phyloP scores from a whole-genome alignment of 2,797 vertebrate genomes.

The Erethizon dorsatum region DNA sequence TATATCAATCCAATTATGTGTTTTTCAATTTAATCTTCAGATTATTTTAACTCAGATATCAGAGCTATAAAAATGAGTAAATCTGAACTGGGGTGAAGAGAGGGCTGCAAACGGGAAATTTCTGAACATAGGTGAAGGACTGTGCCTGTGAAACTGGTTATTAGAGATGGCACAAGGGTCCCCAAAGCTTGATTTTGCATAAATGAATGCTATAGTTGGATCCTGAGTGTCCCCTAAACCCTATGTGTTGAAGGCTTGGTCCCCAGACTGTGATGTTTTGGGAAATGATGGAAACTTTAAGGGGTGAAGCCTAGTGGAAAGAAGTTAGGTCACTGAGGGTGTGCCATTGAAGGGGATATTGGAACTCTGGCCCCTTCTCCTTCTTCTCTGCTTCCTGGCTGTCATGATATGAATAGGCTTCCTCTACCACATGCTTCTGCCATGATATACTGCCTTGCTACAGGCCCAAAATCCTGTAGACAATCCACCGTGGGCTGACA shows the following conservation, averaged over 20 bases:
- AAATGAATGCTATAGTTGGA: neutral
- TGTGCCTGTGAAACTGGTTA: neutral
- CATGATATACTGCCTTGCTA: neutral
- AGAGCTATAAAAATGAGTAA: constrained; percentile 30
- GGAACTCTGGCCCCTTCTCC: too few species aligned
- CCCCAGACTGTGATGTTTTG: neutral
- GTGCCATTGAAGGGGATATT: neutral
- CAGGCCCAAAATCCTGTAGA: neutral
- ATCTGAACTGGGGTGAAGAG: neutral
- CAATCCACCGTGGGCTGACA: neutral
- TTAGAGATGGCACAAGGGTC: neutral
- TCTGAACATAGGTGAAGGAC: constrained; percentile 28
- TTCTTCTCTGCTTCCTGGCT: neutral
- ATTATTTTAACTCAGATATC: constrained; percentile 26
- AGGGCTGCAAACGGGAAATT: neutral
- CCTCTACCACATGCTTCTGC: neutral
- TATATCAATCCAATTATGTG: constrained; percentile 14
- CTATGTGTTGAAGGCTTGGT: neutral
- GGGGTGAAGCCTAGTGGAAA: neutral
- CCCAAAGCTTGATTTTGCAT: neutral
- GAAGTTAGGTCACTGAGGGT: neutral
- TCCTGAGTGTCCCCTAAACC: neutral
- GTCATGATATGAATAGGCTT: neutral
- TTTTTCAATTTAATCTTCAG: neutral
- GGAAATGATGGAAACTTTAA: neutral